phyloP scores from a whole-genome alignment of 2,888 invertebrate species.

The Sphaeridia pumilis region DNA sequence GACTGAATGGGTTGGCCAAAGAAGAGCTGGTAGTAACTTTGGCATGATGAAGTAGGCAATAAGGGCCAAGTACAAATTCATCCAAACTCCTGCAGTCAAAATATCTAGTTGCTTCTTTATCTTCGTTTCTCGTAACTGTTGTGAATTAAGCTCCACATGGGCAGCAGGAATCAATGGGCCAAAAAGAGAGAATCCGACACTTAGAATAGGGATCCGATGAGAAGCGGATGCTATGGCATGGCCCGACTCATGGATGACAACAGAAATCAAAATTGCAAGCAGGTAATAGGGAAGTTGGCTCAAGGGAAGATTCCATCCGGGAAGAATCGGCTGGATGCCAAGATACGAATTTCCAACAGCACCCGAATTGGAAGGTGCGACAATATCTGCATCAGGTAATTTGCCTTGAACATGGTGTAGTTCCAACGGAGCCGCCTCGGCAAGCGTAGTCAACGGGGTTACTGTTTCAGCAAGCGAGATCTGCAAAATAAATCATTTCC shows the following conservation, averaged over 20 bases:
- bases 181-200: conserved; percentile 33
- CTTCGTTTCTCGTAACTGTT: conserved; percentile 27
- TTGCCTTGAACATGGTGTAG: conserved; percentile 30
- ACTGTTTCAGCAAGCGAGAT: conserved; percentile 30
- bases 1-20: conserved; percentile 32
- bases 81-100: conserved; percentile 35
- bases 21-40: conserved; percentile 27
- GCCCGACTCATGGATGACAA: conserved; percentile 34
- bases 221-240: conserved; percentile 35
- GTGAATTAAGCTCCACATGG: conserved; percentile 34
- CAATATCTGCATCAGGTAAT: conserved; percentile 32
- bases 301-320: conserved; percentile 34
- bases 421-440: conserved; percentile 24
- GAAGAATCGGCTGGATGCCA: conserved; percentile 34
- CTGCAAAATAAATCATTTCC: conserved; percentile 8
- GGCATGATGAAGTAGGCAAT: conserved; percentile 34
- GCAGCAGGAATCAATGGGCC: conserved; percentile 33
- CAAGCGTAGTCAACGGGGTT: conserved; percentile 25
- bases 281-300: conserved; percentile 34
- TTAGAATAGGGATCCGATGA: conserved; percentile 33
- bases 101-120: conserved; percentile 34
- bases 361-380: conserved; percentile 19
- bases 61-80: conserved; percentile 33
- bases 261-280: conserved; percentile 34
- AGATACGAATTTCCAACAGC: conserved; percentile 20